These are phyloP conservation scores for Iphiclides podalirius DNA, from an alignment of 2,888 invertebrate genomes.

Conservation along the genomic window DNA sequence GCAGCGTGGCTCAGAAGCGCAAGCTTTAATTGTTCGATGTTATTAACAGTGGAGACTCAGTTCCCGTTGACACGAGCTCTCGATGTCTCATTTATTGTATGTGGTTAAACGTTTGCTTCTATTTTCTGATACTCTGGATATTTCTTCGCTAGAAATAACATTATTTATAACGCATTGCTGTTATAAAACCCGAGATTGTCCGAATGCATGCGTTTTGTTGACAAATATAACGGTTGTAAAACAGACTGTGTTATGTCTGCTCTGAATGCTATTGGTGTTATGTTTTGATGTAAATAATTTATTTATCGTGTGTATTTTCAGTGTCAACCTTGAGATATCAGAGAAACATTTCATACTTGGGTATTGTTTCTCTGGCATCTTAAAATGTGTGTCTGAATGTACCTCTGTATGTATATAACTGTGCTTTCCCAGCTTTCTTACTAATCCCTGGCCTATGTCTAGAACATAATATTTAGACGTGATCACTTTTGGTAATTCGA, in stretches of 20 bases:
- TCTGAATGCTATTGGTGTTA: constrained; percentile 53
- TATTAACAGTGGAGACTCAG: constrained; percentile 60
- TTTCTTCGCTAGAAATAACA: constrained; percentile 17
- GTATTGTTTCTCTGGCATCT: constrained; percentile 17
- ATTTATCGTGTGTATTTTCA: constrained; percentile 34
- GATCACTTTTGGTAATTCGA: not conserved
- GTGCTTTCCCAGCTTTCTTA: constrained; percentile 21
- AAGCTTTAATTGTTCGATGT: constrained; percentile 77
- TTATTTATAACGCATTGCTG: constrained; percentile 18
- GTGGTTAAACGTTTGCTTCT: constrained; percentile 62
- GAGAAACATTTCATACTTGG: constrained; percentile 29
- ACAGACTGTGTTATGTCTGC: constrained; percentile 38
- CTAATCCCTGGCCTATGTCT: not conserved
- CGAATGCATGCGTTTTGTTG: constrained; percentile 20
- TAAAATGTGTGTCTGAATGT: constrained; percentile 15
- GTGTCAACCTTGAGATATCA: constrained; percentile 32
- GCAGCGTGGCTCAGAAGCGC: constrained; percentile 63
- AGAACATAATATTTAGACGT: not conserved
- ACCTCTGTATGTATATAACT: constrained; percentile 15
- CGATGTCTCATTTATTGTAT: constrained; percentile 69
- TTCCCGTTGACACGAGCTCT: constrained; percentile 70
- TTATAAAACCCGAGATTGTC: constrained; percentile 9
- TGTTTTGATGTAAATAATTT: constrained; percentile 36
- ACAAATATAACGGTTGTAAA: constrained; percentile 9
- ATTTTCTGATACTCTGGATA: constrained; percentile 44